These are phyloP conservation scores for Podiceps cristatus DNA, from an alignment of 2,113 vertebrate species.

Conservation along the genomic window DNA sequence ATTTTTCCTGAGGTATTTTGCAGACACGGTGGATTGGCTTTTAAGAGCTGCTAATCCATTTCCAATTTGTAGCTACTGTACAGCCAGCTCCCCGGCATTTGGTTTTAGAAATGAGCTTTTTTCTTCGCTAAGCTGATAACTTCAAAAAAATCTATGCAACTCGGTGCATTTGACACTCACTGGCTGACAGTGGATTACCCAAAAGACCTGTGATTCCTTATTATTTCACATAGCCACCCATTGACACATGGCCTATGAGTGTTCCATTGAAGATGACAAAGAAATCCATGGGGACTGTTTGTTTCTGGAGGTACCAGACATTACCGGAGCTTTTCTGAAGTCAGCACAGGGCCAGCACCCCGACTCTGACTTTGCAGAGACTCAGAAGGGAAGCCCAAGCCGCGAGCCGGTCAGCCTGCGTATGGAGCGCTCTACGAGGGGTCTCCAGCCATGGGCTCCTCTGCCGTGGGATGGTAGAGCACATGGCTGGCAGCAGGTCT, in stretches of 20 bases:
- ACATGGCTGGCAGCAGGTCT: not conserved
- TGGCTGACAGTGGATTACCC: not conserved
- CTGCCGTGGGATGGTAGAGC: not conserved
- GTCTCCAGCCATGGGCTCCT: not conserved
- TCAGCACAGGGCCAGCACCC: not conserved
- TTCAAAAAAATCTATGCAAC: not conserved
- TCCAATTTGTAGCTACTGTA: not conserved
- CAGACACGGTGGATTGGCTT: not conserved
- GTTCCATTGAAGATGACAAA: not conserved
- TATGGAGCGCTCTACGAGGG: accelerated
- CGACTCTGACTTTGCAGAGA: not conserved
- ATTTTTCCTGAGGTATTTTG: not conserved
- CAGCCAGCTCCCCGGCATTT: not conserved
- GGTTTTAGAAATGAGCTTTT: not conserved
- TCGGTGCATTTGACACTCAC: not conserved
- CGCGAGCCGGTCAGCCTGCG: accelerated
- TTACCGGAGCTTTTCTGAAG: not conserved
- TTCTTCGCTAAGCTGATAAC: not conserved
- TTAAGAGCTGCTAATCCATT: not conserved
- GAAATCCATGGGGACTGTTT: accelerated
- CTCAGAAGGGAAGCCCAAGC: not conserved
- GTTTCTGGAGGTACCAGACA: not conserved
- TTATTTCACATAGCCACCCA: not conserved
- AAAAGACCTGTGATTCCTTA: not conserved
- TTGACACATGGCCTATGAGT: not conserved